Base-by-base conservation (phyloP, 2,113 vertebrate species). In the Microcebus jonahi region DNA sequence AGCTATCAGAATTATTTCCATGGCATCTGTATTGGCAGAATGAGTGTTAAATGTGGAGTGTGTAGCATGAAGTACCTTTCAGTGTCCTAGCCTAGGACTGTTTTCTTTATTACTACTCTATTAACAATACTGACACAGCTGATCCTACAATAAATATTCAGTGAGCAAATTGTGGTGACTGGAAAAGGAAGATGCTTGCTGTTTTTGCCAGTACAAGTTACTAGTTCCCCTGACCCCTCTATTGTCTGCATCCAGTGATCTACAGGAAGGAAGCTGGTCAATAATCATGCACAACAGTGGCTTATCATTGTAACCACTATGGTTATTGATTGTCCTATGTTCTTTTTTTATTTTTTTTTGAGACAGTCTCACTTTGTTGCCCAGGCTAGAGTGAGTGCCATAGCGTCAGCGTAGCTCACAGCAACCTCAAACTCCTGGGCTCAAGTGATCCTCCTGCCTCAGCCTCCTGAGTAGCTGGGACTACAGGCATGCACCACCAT, bases 291-390 rank as follows among this genome's bases (percentile, higher is more conserved):
- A 97, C 83, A 93, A 71, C 80, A 70, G 55, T 94, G 88, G 86
- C 96, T 93, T 96, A 63, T 95, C 48, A 90, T 96, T 96, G 50
- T 91, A 89, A 93, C 94, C 88, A 82, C 91, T 87, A 3, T 96
- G 97, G 93, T 96, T 96, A 91, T 95, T 86, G 93, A 71, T 93
- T 93, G 95, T 95, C 97, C 94, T 96, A 10, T 96, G 95, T 96
- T 91, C 94, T 96, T 88, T 94, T 39, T 39, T 39, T 39, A 3
- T 39, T 39, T 39, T 39, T 39, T 39, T 39, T 39, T 39, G 39
- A 39, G 39, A 39, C 4, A 39, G 39, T 39, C 39, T 39, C 39
- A 39, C 39, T 39, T 39, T 39, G 39, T 39, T 39, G 39, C 39
- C 39, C 39, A 39, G 39, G 39, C 4, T 39, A 39, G 39, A 39